Base-by-base conservation (phyloP, 2,888 invertebrate genomes). In the Augochlorella aurata region DNA sequence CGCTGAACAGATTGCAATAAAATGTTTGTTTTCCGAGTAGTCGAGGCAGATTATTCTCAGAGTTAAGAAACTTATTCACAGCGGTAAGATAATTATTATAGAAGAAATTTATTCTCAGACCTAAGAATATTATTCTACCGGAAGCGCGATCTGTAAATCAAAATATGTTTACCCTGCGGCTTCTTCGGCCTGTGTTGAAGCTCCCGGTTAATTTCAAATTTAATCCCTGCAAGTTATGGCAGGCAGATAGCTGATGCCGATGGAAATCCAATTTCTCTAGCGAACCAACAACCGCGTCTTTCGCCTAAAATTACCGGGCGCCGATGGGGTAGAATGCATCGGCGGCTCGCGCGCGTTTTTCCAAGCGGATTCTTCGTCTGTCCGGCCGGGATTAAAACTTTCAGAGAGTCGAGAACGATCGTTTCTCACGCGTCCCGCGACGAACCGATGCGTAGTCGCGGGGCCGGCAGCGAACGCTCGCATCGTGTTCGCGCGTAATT, bases 401-500 rank as follows among this genome's bases (percentile, higher is more conserved):
- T 74, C 79, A 50, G 21, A 49, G n/a, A 38, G 9, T 44, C 70
- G 21, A 18, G n/a, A 4, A 3, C 44, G 14, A 54, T 66, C 54
- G n/a, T 29, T 47, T n/a, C 58, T 52, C 66, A 38, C n/a, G 54
- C 45, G 29, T 21, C 2, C 18, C 38, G n/a, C 16, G n/a, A n/a
- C 21, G 45, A 52, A 52, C 45, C 54, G 54, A 58, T 24, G 58
- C 24, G 24, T 8, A 14, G 1, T 21, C 21, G 54, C 47, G 47
- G 10, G 12, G 47, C 47, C 0, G 10, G 18, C 9, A 3, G 45
- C 16, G 45, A 9, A 47, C 18, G 16, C 12, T 49, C 65, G 52
- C 49, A 54, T 74, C 38, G 69, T 54, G 50, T 74, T 65, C 70
- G 52, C 77, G 68, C 58, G 69, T 77, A 76, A 79, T 79, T 79